A percentile compares a stretch with the other conserved stretches of the same genome.
phyloP scores from a whole-genome alignment of 2,113 vertebrate genomes.

The Pollimyrus isidori region DNA sequence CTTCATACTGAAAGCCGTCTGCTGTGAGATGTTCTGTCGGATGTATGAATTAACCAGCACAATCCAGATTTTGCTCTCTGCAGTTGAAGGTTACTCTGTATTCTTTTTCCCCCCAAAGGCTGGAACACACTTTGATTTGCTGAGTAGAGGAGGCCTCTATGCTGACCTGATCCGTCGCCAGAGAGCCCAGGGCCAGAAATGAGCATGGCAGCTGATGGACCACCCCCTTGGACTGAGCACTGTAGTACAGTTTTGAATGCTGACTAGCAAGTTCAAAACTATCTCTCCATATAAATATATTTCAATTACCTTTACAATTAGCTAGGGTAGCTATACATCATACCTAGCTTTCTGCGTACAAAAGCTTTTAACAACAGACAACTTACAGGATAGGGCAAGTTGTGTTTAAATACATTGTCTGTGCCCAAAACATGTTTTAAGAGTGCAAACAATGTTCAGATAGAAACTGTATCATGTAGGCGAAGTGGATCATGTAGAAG shows the following conservation, averaged over 20 bases:
- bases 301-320: not conserved
- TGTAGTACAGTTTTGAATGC: not conserved
- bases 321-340: not conserved
- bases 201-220: conserved; percentile 6
- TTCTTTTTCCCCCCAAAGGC: conserved; percentile 47
- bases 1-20: not conserved
- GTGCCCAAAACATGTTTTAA: not conserved
- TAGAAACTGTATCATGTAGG: not conserved
- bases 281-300: not conserved
- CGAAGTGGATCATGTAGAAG: not conserved
- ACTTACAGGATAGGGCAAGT: not conserved
- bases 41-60: not conserved
- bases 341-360: not conserved
- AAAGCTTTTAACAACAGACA: not conserved
- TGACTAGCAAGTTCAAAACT: not conserved
- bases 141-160: conserved; percentile 74
- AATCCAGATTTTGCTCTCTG: not conserved
- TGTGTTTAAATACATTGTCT: not conserved
- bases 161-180: conserved; percentile 79
- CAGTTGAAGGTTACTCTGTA: not conserved
- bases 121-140: conserved; percentile 76
- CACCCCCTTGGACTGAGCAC: not conserved
- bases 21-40: not conserved
- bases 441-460: not conserved
- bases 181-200: conserved; percentile 57